Base-by-base conservation (phyloP, 2,797 vertebrate species). In the Knipowitschia caucasica region DNA sequence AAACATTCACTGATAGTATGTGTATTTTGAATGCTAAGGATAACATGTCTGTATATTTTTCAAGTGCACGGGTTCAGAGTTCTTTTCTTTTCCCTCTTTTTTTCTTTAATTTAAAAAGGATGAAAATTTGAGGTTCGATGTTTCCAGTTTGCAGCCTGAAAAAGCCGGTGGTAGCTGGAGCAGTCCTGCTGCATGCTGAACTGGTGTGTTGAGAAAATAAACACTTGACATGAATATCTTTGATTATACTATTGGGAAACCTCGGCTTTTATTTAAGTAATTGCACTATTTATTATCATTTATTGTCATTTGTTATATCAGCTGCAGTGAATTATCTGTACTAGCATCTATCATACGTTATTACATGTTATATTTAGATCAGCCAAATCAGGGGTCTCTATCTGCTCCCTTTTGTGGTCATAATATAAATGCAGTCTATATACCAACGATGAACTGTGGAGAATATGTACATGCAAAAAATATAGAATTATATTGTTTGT, bases 31-130 rank as follows among this genome's bases (percentile, higher is more conserved):
- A 85, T 73, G 75, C 74, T 61, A 81, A 85, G 73, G 71, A 85
- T 83, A 89, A 86, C 84, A 89, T 81, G 84, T 86, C 75, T 86
- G 85, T 86, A 81, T 88, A 89, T 89, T 88, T 87, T 86, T 75
- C 61, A 49, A 81, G 71, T 30, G 2, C 65, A 60, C 30, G 67
- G 61, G 74, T 82, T 81, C 75, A 67, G 67, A 66, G 69, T 57
- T 67, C 47, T 71, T 84, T 29, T 43, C 20, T 23, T 40, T 43
- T 44, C 42, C 25, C 24, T 44, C 8, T 46, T 17, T 49, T 70
- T 81, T 77, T 72, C 52, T 77, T 77, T 83, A 75, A 83, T 83
- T 84, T 70, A 44, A 81, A 81, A 85, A 78, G 78, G 75, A 85
- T 83, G 81, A 81, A 26, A 70, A 71, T 75, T 72, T 71, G 54